phyloP scores from a whole-genome alignment of 2,888 invertebrate genomes.

The Hemicrepidius hirtus region DNA sequence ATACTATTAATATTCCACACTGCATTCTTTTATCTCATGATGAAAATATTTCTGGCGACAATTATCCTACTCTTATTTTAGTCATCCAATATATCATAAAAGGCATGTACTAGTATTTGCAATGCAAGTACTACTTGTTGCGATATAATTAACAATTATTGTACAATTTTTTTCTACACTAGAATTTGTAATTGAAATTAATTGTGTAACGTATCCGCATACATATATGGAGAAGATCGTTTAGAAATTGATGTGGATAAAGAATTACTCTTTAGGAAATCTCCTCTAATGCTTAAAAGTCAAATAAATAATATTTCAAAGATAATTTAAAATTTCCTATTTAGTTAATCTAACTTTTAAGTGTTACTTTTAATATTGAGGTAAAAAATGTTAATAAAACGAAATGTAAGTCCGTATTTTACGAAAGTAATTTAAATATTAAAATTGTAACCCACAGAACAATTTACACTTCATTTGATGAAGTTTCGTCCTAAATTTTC shows the following conservation, averaged over 20 bases:
- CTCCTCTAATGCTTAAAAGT: no score
- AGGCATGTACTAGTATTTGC: slow-evolving; percentile 32
- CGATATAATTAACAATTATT: slow-evolving; percentile 34
- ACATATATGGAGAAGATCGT: slow-evolving; percentile 40
- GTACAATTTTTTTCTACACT: slow-evolving; percentile 20
- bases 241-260: slow-evolving; percentile 13
- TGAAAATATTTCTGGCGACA: not conserved
- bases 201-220: slow-evolving; percentile 37
- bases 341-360: no score
- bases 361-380: no score
- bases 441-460: no score
- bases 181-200: slow-evolving; percentile 44
- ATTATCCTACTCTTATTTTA: not conserved
- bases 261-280: not conserved
- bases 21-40: not conserved
- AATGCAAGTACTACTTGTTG: slow-evolving; percentile 28
- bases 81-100: slow-evolving; percentile 7
- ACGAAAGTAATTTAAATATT: no score
- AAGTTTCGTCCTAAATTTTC: no score
- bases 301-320: no score
- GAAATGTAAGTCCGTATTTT: no score
- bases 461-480: no score
- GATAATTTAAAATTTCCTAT: no score
- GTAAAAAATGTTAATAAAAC: no score
- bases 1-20: no score